Base-by-base conservation (phyloP, 1,140 invertebrate species). In the Sipha flava region DNA sequence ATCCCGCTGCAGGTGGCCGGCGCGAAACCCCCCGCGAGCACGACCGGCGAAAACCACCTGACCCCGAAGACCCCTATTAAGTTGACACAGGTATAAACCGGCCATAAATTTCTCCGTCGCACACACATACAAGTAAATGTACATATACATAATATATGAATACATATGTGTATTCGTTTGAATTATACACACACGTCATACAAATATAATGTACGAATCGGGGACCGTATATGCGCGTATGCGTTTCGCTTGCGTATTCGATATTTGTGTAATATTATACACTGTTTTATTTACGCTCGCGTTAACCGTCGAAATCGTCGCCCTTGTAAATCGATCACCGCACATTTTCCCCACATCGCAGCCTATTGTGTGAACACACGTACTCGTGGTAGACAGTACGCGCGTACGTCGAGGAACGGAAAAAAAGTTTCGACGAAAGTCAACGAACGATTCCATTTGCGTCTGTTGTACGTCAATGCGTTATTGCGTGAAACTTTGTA, bases 1-100 rank as follows among this genome's bases (percentile, higher is more conserved):
- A 23, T 70, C 49, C 52, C 73, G 52, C 73, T 9, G 73, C 73
- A 77, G 73, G 73, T 77, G 73, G 52, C 49, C 73, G 52, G 72
- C 73, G 23, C 73, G 16, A 59, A 77, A 59, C 52, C 73, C 73
- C 73, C 73, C 49, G 49, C 52, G 73, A 77, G 73, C 73, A 57
- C 73, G 66, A 29, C 23, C 26, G 16, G 49, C 52, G 73, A 77
- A 77, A 57, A 77, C 34, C 52, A 77, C 49, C 73, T 77, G 73
- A 77, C 73, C 73, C 66, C 52, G 23, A 23, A 57, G 45, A 75
- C 70, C 70, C 70, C 70, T 75, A 75, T 75, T 59, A 59, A 59
- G 73, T 77, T 43, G 73, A 77, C 73, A 59, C 72, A 54, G 72
- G 70, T 54, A 73, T 9, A 57, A 1, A 18, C 37, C 9, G 68